Conservation (phyloP, 2,113 vertebrate species). For the Ochotona curzoniae region DNA sequence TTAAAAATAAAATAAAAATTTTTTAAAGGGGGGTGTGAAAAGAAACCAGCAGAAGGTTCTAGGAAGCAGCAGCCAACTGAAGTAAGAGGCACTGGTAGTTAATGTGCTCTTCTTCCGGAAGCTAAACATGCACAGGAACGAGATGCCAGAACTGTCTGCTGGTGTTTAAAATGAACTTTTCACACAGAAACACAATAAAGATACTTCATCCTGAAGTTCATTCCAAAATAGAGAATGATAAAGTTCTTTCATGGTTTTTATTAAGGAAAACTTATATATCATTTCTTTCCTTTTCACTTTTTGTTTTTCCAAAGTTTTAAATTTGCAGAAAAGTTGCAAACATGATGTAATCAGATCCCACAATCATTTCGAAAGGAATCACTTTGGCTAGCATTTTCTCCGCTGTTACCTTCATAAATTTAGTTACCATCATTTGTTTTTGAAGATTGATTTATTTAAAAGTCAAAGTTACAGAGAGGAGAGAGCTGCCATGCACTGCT, state of each 20-base stretch:
- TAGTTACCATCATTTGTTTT: neutral
- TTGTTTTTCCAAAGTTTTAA: neutral
- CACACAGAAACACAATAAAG: neutral
- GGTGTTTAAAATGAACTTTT: neutral
- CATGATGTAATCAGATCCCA: neutral
- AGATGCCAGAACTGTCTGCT: neutral
- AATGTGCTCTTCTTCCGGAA: neutral
- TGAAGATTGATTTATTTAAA: neutral
- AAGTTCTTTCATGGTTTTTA: neutral
- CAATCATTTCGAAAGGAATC: neutral
- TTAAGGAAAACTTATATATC: neutral
- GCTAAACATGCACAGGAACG: neutral
- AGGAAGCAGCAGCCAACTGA: neutral
- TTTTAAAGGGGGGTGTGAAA: neutral
- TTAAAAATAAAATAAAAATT: too few relatives aligned
- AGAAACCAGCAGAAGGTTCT: neutral
- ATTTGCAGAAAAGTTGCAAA: neutral
- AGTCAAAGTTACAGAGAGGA: too few relatives aligned
- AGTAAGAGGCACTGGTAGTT: neutral
- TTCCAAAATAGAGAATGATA: slow-evolving; percentile 13
- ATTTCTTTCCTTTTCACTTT: neutral
- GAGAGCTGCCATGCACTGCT: too few relatives aligned
- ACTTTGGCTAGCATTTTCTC: neutral
- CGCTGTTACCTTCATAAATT: neutral
- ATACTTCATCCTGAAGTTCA: slow-evolving; percentile 2